A percentile compares a stretch with the other conserved stretches of the same genome.
Conservation (phyloP, 2,888 invertebrate species). For the Agapostemon virescens region DNA sequence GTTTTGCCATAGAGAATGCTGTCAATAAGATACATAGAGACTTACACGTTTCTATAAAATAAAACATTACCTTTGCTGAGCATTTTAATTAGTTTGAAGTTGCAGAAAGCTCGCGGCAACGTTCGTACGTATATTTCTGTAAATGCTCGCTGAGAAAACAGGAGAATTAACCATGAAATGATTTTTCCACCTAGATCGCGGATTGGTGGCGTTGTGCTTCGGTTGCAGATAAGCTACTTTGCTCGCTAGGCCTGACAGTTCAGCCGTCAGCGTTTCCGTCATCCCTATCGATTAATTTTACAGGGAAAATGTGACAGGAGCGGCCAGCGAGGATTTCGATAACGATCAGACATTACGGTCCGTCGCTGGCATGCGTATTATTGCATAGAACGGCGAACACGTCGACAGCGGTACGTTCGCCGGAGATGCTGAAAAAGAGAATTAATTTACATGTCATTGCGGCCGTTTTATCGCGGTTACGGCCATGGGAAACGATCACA, state of each 20-base stretch:
- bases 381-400: conserved; percentile 1
- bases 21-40: not conserved
- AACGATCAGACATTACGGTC: conserved; percentile 16
- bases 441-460: conserved; percentile 25
- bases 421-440: conserved; percentile 12
- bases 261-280: conserved; percentile 4
- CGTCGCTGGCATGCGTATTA: conserved; percentile 6
- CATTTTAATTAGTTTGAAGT: not conserved
- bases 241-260: not conserved
- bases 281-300: conserved; percentile 26
- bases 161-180: not conserved
- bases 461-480: not conserved
- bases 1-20: not conserved
- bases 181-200: not conserved
- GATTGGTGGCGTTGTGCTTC: not conserved
- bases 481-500: conserved; percentile 1
- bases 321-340: conserved; percentile 25
- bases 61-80: not conserved
- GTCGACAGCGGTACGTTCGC: not conserved
- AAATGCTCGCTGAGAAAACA: not conserved
- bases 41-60: not conserved
- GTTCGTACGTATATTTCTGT: not conserved
- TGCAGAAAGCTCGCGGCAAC: not conserved
- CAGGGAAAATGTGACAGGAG: conserved; percentile 6
- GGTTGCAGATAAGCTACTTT: conserved; percentile 17